Base-by-base conservation (phyloP, 2,797 vertebrate species). In the Erethizon dorsatum region DNA sequence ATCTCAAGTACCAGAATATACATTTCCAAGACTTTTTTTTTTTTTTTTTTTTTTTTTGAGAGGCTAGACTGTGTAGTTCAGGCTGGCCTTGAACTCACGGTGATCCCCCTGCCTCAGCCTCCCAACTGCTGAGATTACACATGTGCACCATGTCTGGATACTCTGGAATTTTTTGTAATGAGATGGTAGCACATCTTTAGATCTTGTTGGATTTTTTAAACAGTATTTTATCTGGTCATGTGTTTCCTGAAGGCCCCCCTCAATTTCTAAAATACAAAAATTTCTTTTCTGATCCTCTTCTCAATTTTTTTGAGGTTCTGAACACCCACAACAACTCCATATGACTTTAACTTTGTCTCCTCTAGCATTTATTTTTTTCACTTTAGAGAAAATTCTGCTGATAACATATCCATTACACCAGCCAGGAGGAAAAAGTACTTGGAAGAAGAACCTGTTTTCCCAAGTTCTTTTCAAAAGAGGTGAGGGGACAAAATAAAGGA, bases 261-360 rank as follows among this genome's bases (percentile, higher is more conserved):
- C 63, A 31, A 63, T 77, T 97, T 87, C 87, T 95, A 91, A 91
- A 92, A 90, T 24, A 93, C 28, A 88, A 79, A 91, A 80, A 28
- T 86, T 86, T 83, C 14, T 90, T 78, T 85, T 83, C 86, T 83
- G 47, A 52, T 69, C 9, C 77, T 95, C 65, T 96, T 96, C 78
- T 93, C 63, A 86, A 67, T 83, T 67, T 63, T 93, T 61, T 86
- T 82, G 88, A 91, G 59, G 90, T 77, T 92, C 88, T 65, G 26
- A 56, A 89, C 56, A 82, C 31, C 88, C 9, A 15, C 12, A 52
- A 41, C 5, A 59, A 47, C 22, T 91, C 57, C 69, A 8, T 45
- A 37, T 90, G 67, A 77, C 69, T 94, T 95, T 91, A 89, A 73
- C 61, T 65, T 65, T 78, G 61, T 87, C 47, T 79, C 61, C 20